Percentiles rank a stretch among this genome's conserved stretches.
Conservation (phyloP, 2,888 invertebrate genomes). For the Andrena fulva region DNA sequence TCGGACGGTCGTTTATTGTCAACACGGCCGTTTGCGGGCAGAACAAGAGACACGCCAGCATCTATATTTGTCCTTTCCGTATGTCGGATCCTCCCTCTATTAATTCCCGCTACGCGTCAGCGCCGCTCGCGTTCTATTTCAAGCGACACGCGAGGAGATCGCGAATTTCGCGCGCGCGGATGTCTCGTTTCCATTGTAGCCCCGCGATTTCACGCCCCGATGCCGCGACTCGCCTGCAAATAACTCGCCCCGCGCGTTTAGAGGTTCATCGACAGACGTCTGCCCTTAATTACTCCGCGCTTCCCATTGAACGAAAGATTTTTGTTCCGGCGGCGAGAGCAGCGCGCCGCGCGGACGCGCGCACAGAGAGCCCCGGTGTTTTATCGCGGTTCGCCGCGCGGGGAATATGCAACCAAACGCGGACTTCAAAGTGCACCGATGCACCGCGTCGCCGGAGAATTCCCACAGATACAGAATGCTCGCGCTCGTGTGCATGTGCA, state of each 20-base stretch:
- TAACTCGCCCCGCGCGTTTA: constrained; percentile 15
- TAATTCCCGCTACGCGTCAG: constrained; percentile 22
- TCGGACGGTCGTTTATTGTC: constrained; percentile 33
- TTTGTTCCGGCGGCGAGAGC: constrained; percentile 36
- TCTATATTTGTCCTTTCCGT: constrained; percentile 41
- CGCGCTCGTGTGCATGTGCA: constrained; percentile 42
- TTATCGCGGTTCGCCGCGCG: constrained; percentile 59
- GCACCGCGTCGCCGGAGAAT: constrained; percentile 58
- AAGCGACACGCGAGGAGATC: neutral
- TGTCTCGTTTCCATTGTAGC: neutral
- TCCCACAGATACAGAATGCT: constrained; percentile 65
- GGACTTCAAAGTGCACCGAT: constrained; percentile 63
- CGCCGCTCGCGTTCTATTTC: constrained; percentile 35
- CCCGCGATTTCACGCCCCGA: neutral
- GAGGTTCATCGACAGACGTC: constrained; percentile 50
- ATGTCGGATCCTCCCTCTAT: constrained; percentile 31
- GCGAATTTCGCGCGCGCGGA: neutral
- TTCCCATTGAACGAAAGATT: constrained; percentile 47
- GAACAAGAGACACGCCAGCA: constrained; percentile 18
- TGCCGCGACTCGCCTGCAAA: neutral
- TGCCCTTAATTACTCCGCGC: constrained; percentile 49
- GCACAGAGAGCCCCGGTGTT: constrained; percentile 35
- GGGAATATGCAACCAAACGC: constrained; percentile 38
- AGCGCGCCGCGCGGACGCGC: constrained; percentile 32
- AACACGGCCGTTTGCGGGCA: constrained; percentile 30